These are phyloP conservation scores for Periparus ater DNA, from an alignment of 2,797 vertebrate genomes.

Conservation along the genomic window DNA sequence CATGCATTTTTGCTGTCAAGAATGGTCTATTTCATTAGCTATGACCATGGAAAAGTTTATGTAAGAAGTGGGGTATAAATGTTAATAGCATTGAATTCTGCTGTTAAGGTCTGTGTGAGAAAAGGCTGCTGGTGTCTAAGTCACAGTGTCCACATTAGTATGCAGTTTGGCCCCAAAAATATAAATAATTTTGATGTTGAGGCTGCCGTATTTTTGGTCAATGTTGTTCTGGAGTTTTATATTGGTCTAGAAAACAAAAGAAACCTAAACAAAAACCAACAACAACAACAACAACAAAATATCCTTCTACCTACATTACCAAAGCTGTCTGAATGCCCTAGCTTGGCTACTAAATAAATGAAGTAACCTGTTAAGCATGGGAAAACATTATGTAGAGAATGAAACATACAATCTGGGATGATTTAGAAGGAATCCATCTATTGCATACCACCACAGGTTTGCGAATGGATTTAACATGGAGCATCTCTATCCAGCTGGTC, in stretches of 20 bases:
- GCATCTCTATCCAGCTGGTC: not conserved
- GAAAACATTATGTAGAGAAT: not conserved
- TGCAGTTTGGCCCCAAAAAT: not conserved
- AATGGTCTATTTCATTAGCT: not conserved
- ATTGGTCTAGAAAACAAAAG: not conserved
- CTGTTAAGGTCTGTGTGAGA: not conserved
- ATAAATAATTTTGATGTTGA: not conserved
- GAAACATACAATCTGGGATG: not conserved
- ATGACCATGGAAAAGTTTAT: not conserved
- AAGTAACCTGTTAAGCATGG: not conserved
- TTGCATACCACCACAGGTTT: not conserved
- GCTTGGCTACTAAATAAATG: not conserved
- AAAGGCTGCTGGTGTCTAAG: not conserved
- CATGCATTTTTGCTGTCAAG: slow-evolving; percentile 11
- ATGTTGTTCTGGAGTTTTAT: not conserved
- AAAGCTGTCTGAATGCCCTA: not conserved
- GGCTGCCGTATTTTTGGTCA: not conserved
- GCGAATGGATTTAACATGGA: not conserved
- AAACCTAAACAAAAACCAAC: too few relatives aligned
- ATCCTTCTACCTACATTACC: not conserved
- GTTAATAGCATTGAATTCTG: not conserved
- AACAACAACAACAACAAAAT: not conserved
- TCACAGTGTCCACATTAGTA: not conserved
- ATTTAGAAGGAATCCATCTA: not conserved
- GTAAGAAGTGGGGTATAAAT: not conserved